Evolutionary conservation across 2,888 invertebrate species (phyloP), one percentile per base, ranked within the genome.

Genomic region (Toxonevra muliebris): DNA sequence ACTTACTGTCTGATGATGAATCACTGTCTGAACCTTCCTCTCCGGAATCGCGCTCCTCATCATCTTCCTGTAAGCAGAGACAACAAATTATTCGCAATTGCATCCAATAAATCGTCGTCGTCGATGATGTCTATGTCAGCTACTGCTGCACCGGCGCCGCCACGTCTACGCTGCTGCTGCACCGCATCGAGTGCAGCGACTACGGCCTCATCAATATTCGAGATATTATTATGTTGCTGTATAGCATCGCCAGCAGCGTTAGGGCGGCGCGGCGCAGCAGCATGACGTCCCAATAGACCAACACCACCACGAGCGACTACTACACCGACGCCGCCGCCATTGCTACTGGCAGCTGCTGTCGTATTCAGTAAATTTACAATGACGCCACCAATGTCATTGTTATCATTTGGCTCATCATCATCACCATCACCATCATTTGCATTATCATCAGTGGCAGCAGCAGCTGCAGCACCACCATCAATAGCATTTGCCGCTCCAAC

Each of bases 1-100:
- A 50, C 66, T 66, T 41, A 66, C 66, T 50, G 57, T 62, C 62
- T 62, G 66, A 50, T 62, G 66, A 50, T 53, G 66, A 40, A 55
- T 66, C 66, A 57, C 66, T 66, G 54, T 85, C 86, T 54, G 84
- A 82, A 67, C 81, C 81, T 79, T 90, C 90, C 76, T 90, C 90
- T 74, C 80, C 79, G 73, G 87, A 88, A 65, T 88, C 89, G 87
- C 79, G 88, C 82, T 89, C 89, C 63, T 91, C 91, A 73, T 90
- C 90, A 75, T 91, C 91, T 76, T 90, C 88, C 80, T 87, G 82
- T 74, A 85, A 83, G 76, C 77, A 79, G 76, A 79, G 77, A 83
- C 74, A 75, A 71, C 67, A 74, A 74, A 78, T 79, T 81, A 76
- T 68, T 73, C 71, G 73, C 66, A 61, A 74, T 70, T 65, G 71